Conservation (phyloP, 2,113 vertebrate genomes). For the Maccullochella peelii region DNA sequence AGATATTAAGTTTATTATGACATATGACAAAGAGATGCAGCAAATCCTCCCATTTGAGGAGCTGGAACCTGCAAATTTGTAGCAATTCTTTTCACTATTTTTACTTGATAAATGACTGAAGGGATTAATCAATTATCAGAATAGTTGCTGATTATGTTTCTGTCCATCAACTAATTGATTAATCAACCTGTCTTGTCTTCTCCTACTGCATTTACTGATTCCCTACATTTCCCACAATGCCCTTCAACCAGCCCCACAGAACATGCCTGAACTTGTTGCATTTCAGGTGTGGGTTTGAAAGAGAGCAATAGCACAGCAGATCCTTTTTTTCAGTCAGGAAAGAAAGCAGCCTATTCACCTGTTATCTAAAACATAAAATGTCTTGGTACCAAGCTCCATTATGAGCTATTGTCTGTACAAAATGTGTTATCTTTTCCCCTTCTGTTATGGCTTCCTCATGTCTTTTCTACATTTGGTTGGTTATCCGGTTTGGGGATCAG, state of each 20-base stretch:
- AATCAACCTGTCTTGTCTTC: not conserved
- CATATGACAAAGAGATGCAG: not conserved
- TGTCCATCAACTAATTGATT: not conserved
- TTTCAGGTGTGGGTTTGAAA: not conserved
- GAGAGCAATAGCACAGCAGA: not conserved
- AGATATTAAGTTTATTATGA: not conserved
- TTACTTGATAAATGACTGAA: not conserved
- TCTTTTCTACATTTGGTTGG: not conserved
- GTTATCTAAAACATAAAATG: not conserved
- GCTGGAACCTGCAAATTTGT: not conserved
- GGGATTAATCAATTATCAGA: not conserved
- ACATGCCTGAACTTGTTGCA: slow-evolving; percentile 31
- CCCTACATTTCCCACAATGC: slow-evolving; percentile 41
- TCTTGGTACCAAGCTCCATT: not conserved
- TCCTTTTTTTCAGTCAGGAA: not conserved
- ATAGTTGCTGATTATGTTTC: not conserved
- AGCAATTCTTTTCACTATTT: not conserved
- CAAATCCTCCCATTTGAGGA: not conserved
- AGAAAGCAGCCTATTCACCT: not conserved
- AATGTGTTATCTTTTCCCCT: not conserved
- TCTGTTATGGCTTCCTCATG: not conserved
- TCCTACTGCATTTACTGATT: not conserved
- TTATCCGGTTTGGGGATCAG: not conserved
- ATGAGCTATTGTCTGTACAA: not conserved
- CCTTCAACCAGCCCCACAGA: not conserved